A percentile compares a stretch with the other conserved stretches of the same genome.
These are phyloP conservation scores for Lanius collurio DNA, from an alignment of 2,113 vertebrate genomes.

Conservation along the genomic window DNA sequence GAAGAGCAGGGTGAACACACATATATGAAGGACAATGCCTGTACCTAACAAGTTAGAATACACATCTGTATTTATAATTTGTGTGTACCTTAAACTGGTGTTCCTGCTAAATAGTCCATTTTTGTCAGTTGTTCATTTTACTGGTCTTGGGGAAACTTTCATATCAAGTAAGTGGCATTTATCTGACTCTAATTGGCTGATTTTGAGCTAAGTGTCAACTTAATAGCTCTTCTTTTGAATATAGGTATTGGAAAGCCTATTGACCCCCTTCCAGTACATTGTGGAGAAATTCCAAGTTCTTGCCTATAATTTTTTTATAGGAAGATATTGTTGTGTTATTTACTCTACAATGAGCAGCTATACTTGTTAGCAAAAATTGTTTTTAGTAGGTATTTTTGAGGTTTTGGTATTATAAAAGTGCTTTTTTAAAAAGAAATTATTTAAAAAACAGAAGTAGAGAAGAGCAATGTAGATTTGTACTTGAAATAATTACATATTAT, in stretches of 20 bases:
- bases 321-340: neutral
- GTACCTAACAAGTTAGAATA: neutral
- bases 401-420: neutral
- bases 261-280: neutral
- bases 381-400: neutral
- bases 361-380: neutral
- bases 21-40: neutral
- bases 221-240: no score
- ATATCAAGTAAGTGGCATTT: no score
- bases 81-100: neutral
- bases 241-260: neutral
- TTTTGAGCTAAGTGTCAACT: no score
- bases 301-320: neutral
- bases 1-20: neutral
- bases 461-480: neutral
- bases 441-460: neutral
- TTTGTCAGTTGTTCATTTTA: neutral
- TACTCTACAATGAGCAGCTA: neutral
- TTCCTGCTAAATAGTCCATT: neutral
- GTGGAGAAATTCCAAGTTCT: neutral
- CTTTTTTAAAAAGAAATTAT: neutral
- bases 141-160: neutral
- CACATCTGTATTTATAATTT: neutral
- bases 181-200: no score
- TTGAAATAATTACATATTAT: neutral